phyloP scores from a whole-genome alignment of 1,140 invertebrate genomes.

The Calephelis virginiensis region DNA sequence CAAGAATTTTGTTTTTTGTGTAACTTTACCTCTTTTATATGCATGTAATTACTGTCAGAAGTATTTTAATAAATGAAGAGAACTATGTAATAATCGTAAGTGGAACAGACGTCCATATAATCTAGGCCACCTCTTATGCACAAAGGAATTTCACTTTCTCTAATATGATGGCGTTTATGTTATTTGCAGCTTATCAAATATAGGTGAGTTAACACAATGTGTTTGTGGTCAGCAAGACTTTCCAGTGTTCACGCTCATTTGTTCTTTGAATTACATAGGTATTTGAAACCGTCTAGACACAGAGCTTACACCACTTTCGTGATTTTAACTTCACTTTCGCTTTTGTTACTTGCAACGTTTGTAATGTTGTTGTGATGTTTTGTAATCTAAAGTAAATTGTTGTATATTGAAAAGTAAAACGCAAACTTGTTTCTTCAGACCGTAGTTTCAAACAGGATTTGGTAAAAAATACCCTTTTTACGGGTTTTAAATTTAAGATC shows the following conservation, averaged over 20 bases:
- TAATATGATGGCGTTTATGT: neutral
- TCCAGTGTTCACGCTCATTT: conserved; percentile 7
- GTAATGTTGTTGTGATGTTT: neutral
- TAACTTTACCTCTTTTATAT: too few species aligned
- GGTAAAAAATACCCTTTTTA: too few species aligned
- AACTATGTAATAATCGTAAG: neutral
- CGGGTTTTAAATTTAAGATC: too few species aligned
- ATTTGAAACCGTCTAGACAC: conserved; percentile 4
- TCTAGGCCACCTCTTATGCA: neutral
- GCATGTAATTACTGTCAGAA: too few species aligned
- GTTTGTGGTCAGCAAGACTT: too few species aligned
- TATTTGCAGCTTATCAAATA: too few species aligned
- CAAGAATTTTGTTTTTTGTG: too few species aligned
- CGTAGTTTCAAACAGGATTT: too few species aligned
- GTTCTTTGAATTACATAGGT: neutral
- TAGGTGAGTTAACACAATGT: too few species aligned
- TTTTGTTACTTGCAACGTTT: conserved; percentile 3
- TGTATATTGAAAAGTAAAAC: too few species aligned
- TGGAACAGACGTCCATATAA: neutral
- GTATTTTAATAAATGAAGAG: neutral
- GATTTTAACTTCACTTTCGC: conserved; percentile 10
- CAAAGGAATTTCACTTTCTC: neutral
- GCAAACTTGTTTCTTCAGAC: too few species aligned
- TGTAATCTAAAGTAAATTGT: neutral
- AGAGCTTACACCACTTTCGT: conserved; percentile 11